Evolutionary conservation across 2,113 vertebrate species (phyloP).

Genomic region (Verasper variegatus): DNA sequence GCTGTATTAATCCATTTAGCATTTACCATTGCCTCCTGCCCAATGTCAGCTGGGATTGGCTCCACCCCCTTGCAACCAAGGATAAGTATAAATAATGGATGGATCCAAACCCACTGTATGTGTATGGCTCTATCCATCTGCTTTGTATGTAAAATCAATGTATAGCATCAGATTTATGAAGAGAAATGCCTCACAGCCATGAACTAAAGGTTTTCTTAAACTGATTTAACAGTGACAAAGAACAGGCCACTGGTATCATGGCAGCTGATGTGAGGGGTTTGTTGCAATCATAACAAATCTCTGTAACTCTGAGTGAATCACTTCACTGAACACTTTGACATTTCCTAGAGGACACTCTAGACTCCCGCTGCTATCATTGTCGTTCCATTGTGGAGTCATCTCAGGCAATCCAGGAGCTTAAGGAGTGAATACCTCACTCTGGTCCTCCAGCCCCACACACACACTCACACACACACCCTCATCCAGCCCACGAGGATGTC

Average conservation of each 20-base stretch:
- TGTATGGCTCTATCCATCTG: background rate
- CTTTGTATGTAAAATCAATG: background rate
- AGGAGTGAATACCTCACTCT: slow-evolving; percentile 31
- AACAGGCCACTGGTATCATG: background rate
- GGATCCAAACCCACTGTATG: background rate
- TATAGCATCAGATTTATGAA: no score
- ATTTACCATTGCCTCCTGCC: no score
- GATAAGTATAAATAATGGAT: no score
- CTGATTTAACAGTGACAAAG: no score
- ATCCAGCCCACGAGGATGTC: slow-evolving; percentile 23
- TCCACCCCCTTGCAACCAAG: no score
- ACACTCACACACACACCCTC: slow-evolving; percentile 12
- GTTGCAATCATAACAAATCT: background rate
- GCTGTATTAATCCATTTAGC: no score
- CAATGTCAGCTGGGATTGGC: no score
- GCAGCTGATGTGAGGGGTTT: background rate
- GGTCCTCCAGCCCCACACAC: slow-evolving; percentile 24
- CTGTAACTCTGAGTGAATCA: background rate
- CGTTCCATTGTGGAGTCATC: slow-evolving; percentile 29
- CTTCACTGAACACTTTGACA: slow-evolving; percentile 43
- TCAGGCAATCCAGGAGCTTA: slow-evolving; percentile 33
- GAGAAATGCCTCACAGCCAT: no score
- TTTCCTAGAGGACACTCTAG: slow-evolving; percentile 44
- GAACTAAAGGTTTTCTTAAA: no score
- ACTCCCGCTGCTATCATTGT: slow-evolving; percentile 14